A percentile compares a stretch with the other conserved stretches of the same genome.
Conservation (phyloP, 2,113 vertebrate species). For the rabbit (Oryctolagus cuniculus) region DNA sequence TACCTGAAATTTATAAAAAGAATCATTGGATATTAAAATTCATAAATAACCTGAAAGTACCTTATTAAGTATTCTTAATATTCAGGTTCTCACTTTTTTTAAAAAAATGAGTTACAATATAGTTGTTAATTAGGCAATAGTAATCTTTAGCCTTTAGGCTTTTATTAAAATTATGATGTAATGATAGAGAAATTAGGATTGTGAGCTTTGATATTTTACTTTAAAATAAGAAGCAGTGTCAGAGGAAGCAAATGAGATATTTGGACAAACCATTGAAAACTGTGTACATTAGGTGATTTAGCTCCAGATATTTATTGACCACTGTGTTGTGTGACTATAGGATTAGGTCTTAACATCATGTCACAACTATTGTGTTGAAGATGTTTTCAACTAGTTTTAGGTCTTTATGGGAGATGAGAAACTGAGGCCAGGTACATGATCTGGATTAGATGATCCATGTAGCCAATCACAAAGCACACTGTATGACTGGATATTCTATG, state of each 20-base stretch:
- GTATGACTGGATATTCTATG: not conserved
- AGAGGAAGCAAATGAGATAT: not conserved
- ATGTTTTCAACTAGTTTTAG: not conserved
- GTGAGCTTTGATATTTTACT: not conserved
- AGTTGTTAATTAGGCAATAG: not conserved
- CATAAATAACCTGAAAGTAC: conserved; percentile 9
- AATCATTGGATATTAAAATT: not conserved
- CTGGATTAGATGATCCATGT: not conserved
- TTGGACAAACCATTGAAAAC: not conserved
- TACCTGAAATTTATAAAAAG: conserved; percentile 3
- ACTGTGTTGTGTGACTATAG: not conserved
- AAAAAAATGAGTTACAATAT: not conserved
- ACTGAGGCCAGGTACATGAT: not conserved
- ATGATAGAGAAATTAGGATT: not conserved
- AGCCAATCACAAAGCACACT: not conserved
- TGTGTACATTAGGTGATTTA: not conserved
- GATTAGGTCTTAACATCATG: not conserved
- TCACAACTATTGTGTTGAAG: not conserved
- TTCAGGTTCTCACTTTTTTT: not conserved
- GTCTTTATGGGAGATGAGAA: conserved; percentile 8
- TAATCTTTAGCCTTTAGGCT: not conserved
- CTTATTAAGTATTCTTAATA: not conserved
- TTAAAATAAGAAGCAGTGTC: conserved; percentile 26
- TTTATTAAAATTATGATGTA: not conserved
- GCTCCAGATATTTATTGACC: not conserved